phyloP scores from a whole-genome alignment of 2,797 vertebrate species.

The Austrolebias charrua region DNA sequence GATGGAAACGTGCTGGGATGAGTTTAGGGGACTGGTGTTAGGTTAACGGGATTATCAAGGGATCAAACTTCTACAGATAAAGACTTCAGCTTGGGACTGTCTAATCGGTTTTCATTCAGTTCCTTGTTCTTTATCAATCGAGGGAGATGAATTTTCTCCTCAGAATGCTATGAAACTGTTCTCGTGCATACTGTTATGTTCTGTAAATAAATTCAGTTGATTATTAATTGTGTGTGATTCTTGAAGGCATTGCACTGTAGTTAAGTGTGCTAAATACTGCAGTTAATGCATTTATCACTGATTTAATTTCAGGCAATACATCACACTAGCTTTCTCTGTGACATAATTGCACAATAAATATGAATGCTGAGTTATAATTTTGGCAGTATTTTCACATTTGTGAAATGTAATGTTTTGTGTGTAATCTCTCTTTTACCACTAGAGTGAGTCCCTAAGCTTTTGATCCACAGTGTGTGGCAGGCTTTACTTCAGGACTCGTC shows the following conservation, averaged over 20 bases:
- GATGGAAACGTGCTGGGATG: slow-evolving; percentile 7
- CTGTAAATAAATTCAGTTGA: slow-evolving; percentile 87
- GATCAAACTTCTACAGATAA: slow-evolving; percentile 52
- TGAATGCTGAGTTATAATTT: background rate
- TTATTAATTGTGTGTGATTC: slow-evolving; percentile 70
- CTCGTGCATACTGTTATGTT: slow-evolving; percentile 79
- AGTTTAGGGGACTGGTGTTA: slow-evolving; percentile 1
- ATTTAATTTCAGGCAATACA: background rate
- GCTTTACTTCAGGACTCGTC: background rate
- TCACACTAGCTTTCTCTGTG: background rate
- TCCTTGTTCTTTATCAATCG: slow-evolving; percentile 71
- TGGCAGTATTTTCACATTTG: background rate
- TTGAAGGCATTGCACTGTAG: background rate
- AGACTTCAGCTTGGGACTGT: slow-evolving; percentile 44
- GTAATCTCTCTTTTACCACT: slow-evolving; percentile 18
- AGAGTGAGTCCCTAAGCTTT: slow-evolving; percentile 47
- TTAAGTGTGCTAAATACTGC: no score
- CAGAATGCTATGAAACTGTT: slow-evolving; percentile 72
- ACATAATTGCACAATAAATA: background rate
- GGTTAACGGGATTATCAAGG: slow-evolving; percentile 18
- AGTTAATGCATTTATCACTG: background rate
- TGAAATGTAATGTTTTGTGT: background rate
- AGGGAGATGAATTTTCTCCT: slow-evolving; percentile 65
- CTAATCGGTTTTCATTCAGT: slow-evolving; percentile 64
- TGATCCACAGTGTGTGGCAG: background rate